Evolutionary conservation across 2,797 vertebrate genomes (phyloP), one percentile per base, ranked within the genome.

Genomic region (Falco naumanni): DNA sequence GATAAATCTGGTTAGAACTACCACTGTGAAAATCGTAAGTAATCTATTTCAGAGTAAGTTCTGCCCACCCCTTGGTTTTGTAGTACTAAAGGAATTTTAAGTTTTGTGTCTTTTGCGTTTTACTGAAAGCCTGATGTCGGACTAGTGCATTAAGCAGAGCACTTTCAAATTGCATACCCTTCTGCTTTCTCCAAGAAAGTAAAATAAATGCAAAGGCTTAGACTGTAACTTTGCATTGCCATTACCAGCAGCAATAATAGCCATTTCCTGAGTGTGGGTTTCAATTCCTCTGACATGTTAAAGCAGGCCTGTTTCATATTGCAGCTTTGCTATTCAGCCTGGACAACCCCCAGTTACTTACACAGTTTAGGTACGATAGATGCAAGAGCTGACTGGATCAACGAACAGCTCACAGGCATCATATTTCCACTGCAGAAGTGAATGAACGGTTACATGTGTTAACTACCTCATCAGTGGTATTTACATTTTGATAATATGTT

Each of bases 1-100:
- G 79, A 95, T 89, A 96, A 69, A 96, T 89, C 95, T 91, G 56
- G 60, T 95, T 93, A 90, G 75, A 94, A 96, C 92, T 70, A 82
- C 57, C 82, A 86, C 87, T 37, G 24, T 90, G 75, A 95, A 92
- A 96, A 96, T 48, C 92, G 87, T 39, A 95, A 90, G 66, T 70
- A 19, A 86, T 87, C 59, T 86, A 22, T 76, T 96, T 87, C 92
- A 76, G 65, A 93, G 11, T 22, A 59, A 77, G 56, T 53, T 50
- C 53, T 89, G 64, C 29, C 79, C 70, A 68, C 85, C 60, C 60
- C 22, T 11, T 50, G 53, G 86, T 94, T 77, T 45, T 65, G 24
- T 56, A 82, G 83, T 9, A 88, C 80, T 88, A 84, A 24, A 90
- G 68, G 93, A 94, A 90, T 83, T 50, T 68, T 66, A 80, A 68